A percentile compares a stretch with the other conserved stretches of the same genome.
phyloP scores from a whole-genome alignment of 1,140 invertebrate genomes.

The Euborellia annulipes region DNA sequence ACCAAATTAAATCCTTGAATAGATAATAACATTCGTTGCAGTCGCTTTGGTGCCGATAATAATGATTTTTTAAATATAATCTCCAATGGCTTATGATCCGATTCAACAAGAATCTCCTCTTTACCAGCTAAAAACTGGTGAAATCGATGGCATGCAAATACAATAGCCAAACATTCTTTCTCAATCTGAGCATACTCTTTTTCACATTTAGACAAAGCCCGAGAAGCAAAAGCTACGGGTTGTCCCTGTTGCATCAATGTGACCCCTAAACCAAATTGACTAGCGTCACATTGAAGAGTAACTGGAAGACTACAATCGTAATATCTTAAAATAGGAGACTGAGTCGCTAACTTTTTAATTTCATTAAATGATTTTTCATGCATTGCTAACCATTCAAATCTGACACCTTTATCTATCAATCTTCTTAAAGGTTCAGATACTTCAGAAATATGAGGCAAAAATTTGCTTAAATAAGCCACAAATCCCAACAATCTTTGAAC shows the following conservation, averaged over 20 bases:
- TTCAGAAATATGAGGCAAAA: conserved; percentile 20
- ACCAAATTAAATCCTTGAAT: conserved; percentile 25
- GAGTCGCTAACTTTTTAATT: conserved; percentile 16
- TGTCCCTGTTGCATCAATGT: conserved; percentile 16
- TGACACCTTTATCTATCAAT: conserved; percentile 17
- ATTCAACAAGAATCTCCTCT: conserved; percentile 26
- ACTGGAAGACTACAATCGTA: conserved; percentile 14
- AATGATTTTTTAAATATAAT: conserved; percentile 26
- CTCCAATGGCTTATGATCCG: conserved; percentile 30
- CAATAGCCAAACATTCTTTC: conserved; percentile 34
- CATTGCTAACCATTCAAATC: conserved; percentile 14
- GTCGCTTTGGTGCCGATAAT: conserved; percentile 21
- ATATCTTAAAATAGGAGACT: conserved; percentile 19
- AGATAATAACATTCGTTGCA: conserved; percentile 28
- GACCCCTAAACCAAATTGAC: conserved; percentile 13
- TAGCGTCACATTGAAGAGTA: conserved; percentile 9
- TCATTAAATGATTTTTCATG: conserved; percentile 16
- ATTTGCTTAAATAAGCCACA: conserved; percentile 25
- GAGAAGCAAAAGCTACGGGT: conserved; percentile 22
- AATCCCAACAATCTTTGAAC: conserved; percentile 20
- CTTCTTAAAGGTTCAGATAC: conserved; percentile 16
- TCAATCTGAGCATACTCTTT: conserved; percentile 27
- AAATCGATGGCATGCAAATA: conserved; percentile 27
- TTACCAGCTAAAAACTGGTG: conserved; percentile 24
- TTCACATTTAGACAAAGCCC: conserved; percentile 14